A percentile compares a stretch with the other conserved stretches of the same genome.
Evolutionary conservation across 2,113 vertebrate species (phyloP).

Genomic region (Brevimyrus niger): DNA sequence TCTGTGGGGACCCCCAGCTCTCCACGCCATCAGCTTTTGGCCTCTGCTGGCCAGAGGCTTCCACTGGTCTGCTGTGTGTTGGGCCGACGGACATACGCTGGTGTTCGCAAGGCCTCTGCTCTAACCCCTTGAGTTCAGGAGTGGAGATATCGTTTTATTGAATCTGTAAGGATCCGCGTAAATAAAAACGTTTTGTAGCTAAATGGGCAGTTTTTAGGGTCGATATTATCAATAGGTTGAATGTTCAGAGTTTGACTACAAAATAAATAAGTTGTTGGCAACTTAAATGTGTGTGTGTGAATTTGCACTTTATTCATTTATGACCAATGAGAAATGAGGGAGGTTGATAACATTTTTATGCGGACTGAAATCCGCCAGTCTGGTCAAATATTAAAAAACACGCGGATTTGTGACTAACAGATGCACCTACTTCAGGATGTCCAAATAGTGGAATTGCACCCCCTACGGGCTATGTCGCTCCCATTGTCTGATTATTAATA

Average conservation of each 20-base stretch:
- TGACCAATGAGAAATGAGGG: not conserved
- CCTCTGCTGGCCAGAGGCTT: not conserved
- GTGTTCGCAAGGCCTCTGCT: not conserved
- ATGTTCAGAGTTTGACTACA: not conserved
- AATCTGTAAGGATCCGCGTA: not conserved
- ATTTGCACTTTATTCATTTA: not conserved
- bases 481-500: not conserved
- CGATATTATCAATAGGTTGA: not conserved
- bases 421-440: not conserved
- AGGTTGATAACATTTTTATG: not conserved
- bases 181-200: constrained; percentile 9
- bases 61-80: not conserved
- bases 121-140: not conserved
- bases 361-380: not conserved
- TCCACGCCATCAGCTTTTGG: not conserved
- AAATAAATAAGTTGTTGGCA: not conserved
- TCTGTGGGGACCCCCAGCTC: not conserved
- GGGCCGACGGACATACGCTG: not conserved
- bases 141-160: not conserved
- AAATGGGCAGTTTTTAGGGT: not conserved
- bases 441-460: not conserved
- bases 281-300: not conserved
- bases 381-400: not conserved
- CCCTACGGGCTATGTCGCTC: not conserved
- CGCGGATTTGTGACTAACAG: not conserved